Evolutionary conservation across 2,888 invertebrate species (phyloP), one percentile per base, ranked within the genome.

Genomic region (Cataglyphis altisquamis): DNA sequence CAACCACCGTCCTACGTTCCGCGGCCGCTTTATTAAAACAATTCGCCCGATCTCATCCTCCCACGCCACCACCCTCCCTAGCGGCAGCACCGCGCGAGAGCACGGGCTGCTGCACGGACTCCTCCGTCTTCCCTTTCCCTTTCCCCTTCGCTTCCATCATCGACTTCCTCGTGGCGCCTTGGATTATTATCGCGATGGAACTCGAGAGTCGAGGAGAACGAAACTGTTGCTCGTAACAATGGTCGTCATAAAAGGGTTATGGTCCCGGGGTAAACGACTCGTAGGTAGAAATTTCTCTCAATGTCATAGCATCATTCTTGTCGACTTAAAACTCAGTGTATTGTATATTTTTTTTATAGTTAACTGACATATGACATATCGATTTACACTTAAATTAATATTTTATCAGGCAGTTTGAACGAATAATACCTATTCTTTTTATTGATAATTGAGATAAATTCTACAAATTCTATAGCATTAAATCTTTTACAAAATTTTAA

Each of bases 21-120:
- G 88, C 86, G 88, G 89, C 86, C 86, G 89, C 91, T 92, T 92
- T 92, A 92, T 92, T 92, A 92, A 93, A 92, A 92, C 92, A 93
- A 92, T 92, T 90, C 90, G 84, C 87, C 60, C 86, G 86, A 89
- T 89, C 80, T 80, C 78, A 21, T 48, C 62, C 84, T 62, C 39
- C 74, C 73, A 10, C 62, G n/a, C 36, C 74, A 45, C 48, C 66
- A 64, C 39, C 74, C 45, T 55, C 87, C 70, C 73, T 48, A 72
- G 62, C 84, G 66, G 74, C 52, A 84, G 66, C 84, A 64, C 9
- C 72, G 73, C 88, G 75, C 85, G 77, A 68, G 73, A 84, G 83
- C 80, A 55, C 75, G 74, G 55, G 68, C 74, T 82, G 82, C 60
- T 84, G 63, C 75, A n/a, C 74, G 68, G 68, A 77, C 68, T 55